Conservation (phyloP, 2,797 vertebrate genomes). For the Acanthornis magna region DNA sequence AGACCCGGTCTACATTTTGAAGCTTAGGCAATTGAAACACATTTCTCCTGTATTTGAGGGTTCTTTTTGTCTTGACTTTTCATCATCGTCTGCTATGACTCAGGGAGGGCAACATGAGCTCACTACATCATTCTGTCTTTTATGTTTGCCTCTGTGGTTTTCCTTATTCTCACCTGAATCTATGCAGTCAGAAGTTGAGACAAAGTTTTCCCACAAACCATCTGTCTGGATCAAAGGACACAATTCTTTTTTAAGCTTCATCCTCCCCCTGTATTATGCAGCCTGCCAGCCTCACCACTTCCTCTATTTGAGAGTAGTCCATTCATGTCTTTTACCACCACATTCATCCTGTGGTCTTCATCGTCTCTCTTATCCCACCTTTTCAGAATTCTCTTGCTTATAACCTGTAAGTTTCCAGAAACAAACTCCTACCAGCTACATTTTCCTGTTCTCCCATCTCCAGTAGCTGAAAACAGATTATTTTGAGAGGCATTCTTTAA, state of each 20-base stretch:
- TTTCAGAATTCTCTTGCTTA: background rate
- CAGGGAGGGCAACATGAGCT: background rate
- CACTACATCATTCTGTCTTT: background rate
- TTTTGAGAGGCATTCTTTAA: background rate
- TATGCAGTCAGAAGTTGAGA: background rate
- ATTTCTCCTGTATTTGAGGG: background rate
- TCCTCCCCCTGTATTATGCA: background rate
- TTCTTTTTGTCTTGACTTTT: background rate
- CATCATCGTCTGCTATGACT: background rate
- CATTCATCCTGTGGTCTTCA: background rate
- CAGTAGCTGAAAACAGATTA: background rate
- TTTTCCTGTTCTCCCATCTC: background rate
- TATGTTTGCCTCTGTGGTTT: background rate
- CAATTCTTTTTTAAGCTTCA: background rate
- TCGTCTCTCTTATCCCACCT: background rate
- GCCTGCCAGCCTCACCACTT: background rate
- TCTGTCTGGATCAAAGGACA: background rate
- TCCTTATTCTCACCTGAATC: constrained; percentile 5
- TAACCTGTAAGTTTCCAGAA: background rate
- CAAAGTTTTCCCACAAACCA: background rate
- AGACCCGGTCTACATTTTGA: background rate
- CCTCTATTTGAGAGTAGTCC: background rate
- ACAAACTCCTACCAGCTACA: background rate
- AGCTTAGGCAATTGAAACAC: background rate
- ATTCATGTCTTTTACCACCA: background rate